phyloP scores from a whole-genome alignment of 92 coral and sea anemone genomes.

The Metridium senile region DNA sequence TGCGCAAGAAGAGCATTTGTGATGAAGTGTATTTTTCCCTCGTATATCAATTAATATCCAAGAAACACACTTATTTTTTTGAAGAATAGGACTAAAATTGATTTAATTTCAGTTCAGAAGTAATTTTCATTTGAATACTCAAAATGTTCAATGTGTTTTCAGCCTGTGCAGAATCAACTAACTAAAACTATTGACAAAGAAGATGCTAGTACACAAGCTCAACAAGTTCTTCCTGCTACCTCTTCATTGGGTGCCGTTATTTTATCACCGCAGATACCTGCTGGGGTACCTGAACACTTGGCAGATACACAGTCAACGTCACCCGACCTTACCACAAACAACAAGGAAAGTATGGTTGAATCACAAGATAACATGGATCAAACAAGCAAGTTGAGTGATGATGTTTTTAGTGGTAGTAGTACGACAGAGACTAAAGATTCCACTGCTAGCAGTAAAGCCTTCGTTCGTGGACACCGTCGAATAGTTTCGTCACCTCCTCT shows the following conservation, averaged over 20 bases:
- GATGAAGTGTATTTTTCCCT: too few relatives aligned
- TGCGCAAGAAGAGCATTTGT: too few relatives aligned
- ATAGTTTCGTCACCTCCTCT: slow-evolving; percentile 67
- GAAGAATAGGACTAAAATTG: too few relatives aligned
- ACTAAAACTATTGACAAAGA: slow-evolving; percentile 35
- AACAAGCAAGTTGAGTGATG: background rate
- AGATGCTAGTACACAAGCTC: slow-evolving; percentile 11
- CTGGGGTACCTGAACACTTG: slow-evolving; percentile 2
- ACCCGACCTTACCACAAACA: slow-evolving; percentile 23
- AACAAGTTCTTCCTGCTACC: slow-evolving; percentile 28
- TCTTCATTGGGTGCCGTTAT: slow-evolving; percentile 51
- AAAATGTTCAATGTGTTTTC: too few relatives aligned
- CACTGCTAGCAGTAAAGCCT: background rate
- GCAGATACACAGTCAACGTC: slow-evolving; percentile 5
- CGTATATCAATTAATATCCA: too few relatives aligned
- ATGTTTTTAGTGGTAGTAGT: background rate
- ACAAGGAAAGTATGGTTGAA: background rate
- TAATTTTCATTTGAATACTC: too few relatives aligned
- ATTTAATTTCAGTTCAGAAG: too few relatives aligned
- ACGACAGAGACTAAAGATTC: background rate
- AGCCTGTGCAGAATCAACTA: slow-evolving; percentile 2
- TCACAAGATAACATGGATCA: background rate
- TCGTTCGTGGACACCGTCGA: slow-evolving; percentile 70
- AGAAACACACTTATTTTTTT: too few relatives aligned
- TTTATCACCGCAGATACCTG: slow-evolving; percentile 39